These are phyloP conservation scores for Cephus nigrinus DNA, from an alignment of 2,888 invertebrate genomes.

Conservation along the genomic window DNA sequence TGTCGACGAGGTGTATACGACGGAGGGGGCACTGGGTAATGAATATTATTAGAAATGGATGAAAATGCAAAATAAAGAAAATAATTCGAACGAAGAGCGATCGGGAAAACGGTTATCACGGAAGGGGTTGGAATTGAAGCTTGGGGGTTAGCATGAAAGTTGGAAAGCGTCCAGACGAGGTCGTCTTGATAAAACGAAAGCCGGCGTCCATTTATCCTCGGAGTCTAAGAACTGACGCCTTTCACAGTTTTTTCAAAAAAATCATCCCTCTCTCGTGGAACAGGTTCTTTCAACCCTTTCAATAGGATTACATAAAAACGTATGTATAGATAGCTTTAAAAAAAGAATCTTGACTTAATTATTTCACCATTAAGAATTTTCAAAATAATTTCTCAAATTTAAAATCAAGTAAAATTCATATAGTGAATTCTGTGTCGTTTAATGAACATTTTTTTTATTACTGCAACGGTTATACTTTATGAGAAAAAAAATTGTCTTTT, in stretches of 20 bases:
- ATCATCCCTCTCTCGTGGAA: not conserved
- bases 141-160: not conserved
- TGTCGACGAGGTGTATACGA: not conserved
- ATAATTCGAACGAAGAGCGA: not conserved
- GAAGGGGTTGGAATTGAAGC: not conserved
- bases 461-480: not conserved
- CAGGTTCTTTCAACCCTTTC: not conserved
- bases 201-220: not conserved
- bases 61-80: not conserved
- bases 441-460: too few relatives aligned
- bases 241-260: not conserved
- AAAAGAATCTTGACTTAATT: not conserved
- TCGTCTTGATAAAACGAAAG: not conserved
- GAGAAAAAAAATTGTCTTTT: not conserved
- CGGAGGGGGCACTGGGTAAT: not conserved
- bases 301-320: not conserved
- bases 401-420: too few relatives aligned
- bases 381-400: too few relatives aligned
- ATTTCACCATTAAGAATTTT: too few relatives aligned
- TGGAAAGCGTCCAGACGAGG: not conserved
- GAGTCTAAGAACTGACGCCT: not conserved
- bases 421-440: too few relatives aligned
- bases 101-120: not conserved
- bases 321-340: not conserved
- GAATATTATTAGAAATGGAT: not conserved